A percentile compares a stretch with the other conserved stretches of the same genome.
phyloP scores from a whole-genome alignment of 2,888 invertebrate genomes.

The Boloria selene region DNA sequence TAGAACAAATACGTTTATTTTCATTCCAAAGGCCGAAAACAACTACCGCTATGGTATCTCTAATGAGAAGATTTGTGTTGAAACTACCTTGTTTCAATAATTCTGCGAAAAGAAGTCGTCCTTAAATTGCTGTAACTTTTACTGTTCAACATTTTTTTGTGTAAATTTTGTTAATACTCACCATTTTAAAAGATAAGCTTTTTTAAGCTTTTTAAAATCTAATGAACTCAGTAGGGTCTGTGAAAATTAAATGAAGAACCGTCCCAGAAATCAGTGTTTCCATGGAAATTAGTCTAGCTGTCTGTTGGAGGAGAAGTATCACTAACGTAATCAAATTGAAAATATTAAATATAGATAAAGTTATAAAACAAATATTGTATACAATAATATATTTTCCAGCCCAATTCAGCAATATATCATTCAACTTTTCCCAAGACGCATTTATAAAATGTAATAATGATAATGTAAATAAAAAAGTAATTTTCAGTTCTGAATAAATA shows the following conservation, averaged over 20 bases:
- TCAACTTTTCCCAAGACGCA: neutral
- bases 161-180: neutral
- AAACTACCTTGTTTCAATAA: constrained; percentile 8
- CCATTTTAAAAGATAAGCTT: neutral
- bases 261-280: too few species aligned
- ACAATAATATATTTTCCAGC: too few species aligned
- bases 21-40: constrained; percentile 18
- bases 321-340: neutral
- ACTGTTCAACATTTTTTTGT: neutral
- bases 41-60: constrained; percentile 8
- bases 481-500: constrained; percentile 26
- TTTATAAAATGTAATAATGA: constrained; percentile 5
- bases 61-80: constrained; percentile 11
- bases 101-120: neutral
- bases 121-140: neutral
- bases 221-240: too few species aligned
- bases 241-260: too few species aligned
- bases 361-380: neutral
- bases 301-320: too few species aligned
- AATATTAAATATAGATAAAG: neutral
- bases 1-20: constrained; percentile 27
- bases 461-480: constrained; percentile 13
- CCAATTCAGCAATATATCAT: too few species aligned
- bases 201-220: too few species aligned
- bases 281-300: too few species aligned